Base-by-base conservation (phyloP, 2,888 invertebrate species). In the Eristalis tenax region DNA sequence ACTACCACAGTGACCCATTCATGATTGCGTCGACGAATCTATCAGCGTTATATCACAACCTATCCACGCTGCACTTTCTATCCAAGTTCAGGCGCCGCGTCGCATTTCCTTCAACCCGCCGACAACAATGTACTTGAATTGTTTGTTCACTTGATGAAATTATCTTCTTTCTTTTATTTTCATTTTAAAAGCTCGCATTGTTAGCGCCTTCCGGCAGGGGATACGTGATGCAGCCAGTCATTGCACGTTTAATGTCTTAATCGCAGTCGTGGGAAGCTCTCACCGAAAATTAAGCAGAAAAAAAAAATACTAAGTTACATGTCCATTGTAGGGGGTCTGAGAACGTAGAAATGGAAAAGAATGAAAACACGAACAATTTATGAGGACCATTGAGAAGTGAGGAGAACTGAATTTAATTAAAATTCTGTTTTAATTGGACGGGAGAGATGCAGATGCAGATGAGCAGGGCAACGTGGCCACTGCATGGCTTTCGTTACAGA, bases 261-360 rank as follows among this genome's bases (percentile, higher is more conserved):
- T 74, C 73, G 77, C 82, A 65, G n/a, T 78, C 63, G 85, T 86
- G 85, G 74, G 85, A 86, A 86, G 38, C 74, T 86, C 85, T 65
- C 85, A 86, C 70, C 26, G 70, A 70, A 77, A 68, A n/a, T n/a
- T n/a, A 18, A 50, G n/a, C 4, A 56, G 50, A 65, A 70, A 35
- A 18, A 5, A 50, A 73, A 73, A 73, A 77, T 63, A 23, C 22
- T 56, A 59, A 38, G 38, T 13, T 13, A 18, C 50, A 18, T 8
- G 50, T 50, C 50, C 50, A 50, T 50, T 50, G 50, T 50, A 18
- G 50, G 50, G 50, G 50, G 50, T 50, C 50, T 50, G 50, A 50
- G 50, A 50, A 50, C 8, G 43, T n/a, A n/a, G 15, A n/a, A 43
- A n/a, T 43, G 43, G 43, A n/a, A 50, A n/a, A 50, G 50, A 50